phyloP scores from a whole-genome alignment of 1,140 invertebrate species.

The Orchesella cincta region DNA sequence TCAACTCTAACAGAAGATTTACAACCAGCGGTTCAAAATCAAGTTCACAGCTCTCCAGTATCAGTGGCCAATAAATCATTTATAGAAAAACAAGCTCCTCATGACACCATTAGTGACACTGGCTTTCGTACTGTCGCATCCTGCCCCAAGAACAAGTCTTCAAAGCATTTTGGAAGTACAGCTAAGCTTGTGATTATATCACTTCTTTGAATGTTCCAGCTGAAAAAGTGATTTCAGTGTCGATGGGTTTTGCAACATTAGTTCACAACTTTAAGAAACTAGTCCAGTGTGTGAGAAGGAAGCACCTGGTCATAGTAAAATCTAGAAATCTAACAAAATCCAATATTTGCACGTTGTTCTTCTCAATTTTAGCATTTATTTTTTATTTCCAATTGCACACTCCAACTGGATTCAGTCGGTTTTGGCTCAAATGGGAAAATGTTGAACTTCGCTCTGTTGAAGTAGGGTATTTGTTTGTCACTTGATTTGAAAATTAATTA shows the following conservation, averaged over 20 bases:
- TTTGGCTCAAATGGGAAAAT: slow-evolving; percentile 51
- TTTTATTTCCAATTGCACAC: slow-evolving; percentile 50
- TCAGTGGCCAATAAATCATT: too few species aligned
- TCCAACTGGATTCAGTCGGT: slow-evolving; percentile 41
- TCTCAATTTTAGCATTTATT: slow-evolving; percentile 45
- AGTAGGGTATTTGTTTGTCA: too few species aligned
- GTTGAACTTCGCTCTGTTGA: slow-evolving; percentile 47
- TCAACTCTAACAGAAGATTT: not conserved
- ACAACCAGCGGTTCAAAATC: not conserved
- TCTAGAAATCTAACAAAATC: slow-evolving; percentile 45
- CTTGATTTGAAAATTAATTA: too few species aligned
- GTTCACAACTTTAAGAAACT: not conserved
- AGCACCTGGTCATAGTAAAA: slow-evolving; percentile 9
- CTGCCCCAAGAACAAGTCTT: not conserved
- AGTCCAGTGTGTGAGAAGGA: not conserved
- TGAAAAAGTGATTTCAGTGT: not conserved
- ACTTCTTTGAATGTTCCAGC: not conserved
- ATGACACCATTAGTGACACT: not conserved
- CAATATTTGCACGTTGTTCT: slow-evolving; percentile 44
- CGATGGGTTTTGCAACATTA: not conserved
- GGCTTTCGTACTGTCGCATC: not conserved
- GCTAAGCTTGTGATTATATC: not conserved
- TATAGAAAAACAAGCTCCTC: not conserved
- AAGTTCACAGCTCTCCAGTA: too few species aligned
- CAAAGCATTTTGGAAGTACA: not conserved